A percentile compares a stretch with the other conserved stretches of the same genome.
These are phyloP conservation scores for Pterois miles DNA, from an alignment of 2,797 vertebrate genomes.

Conservation along the genomic window DNA sequence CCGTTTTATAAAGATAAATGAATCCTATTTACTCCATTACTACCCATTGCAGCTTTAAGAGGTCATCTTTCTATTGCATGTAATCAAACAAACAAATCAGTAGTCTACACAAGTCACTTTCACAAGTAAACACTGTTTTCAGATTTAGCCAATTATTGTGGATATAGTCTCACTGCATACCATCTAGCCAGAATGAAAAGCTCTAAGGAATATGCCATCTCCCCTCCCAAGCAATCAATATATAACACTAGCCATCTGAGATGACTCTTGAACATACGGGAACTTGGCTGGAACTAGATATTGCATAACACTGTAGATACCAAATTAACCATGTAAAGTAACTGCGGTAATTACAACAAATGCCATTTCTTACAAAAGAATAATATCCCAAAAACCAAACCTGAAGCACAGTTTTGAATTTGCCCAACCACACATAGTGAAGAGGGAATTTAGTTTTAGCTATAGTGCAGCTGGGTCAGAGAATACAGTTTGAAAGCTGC, in stretches of 20 bases:
- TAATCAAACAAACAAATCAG: background rate
- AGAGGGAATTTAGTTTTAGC: conserved; percentile 35
- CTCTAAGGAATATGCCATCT: background rate
- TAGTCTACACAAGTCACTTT: background rate
- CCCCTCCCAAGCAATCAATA: background rate
- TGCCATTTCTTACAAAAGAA: conserved; percentile 1
- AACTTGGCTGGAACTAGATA: background rate
- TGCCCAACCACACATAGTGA: conserved; percentile 1
- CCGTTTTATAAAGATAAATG: no score
- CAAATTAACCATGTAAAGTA: background rate
- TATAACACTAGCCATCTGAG: background rate
- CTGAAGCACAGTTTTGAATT: conserved; percentile 2
- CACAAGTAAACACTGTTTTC: background rate
- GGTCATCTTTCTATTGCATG: background rate
- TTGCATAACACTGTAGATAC: background rate
- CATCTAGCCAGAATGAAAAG: background rate
- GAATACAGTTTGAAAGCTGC: conserved; percentile 34
- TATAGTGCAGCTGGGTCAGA: conserved; percentile 12
- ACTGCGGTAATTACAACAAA: background rate
- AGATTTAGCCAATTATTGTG: background rate
- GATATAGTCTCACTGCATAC: background rate
- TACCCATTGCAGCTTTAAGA: no score
- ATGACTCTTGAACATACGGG: background rate
- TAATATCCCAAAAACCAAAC: conserved; percentile 6
- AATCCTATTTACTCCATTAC: no score